Percentiles rank a stretch among this genome's conserved stretches.
These are phyloP conservation scores for Acanthopagrus latus DNA, from an alignment of 2,797 vertebrate genomes.

Conservation along the genomic window DNA sequence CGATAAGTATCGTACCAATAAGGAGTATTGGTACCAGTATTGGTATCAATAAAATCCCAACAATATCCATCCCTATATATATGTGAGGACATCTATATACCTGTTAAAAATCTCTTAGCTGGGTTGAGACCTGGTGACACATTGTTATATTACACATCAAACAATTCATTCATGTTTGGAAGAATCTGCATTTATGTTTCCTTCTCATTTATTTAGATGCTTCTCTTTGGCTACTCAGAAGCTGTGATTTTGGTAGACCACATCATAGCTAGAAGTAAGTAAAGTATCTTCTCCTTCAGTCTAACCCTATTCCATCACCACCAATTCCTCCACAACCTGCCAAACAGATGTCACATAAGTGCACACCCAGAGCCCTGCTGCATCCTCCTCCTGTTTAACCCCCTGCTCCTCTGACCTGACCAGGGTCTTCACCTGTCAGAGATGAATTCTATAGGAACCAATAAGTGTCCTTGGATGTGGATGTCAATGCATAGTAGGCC, in stretches of 20 bases:
- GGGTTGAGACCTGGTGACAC: too few relatives aligned
- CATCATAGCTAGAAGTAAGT: neutral
- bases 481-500: slow-evolving; percentile 29
- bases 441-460: slow-evolving; percentile 34
- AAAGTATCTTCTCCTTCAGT: neutral
- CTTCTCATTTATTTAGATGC: neutral
- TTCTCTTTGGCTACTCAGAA: neutral
- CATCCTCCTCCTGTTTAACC: slow-evolving; percentile 46
- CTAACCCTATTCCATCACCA: slow-evolving; percentile 28
- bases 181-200: neutral
- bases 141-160: too few relatives aligned
- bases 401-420: slow-evolving; percentile 22
- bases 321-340: slow-evolving; percentile 29
- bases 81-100: too few relatives aligned
- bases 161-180: neutral
- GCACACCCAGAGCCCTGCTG: slow-evolving; percentile 5
- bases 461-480: slow-evolving; percentile 38
- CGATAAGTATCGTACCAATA: too few relatives aligned
- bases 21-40: too few relatives aligned
- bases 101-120: too few relatives aligned
- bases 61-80: too few relatives aligned
- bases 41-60: too few relatives aligned
- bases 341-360: slow-evolving; percentile 50
- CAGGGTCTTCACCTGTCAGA: slow-evolving; percentile 61
- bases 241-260: neutral